Base-by-base conservation (phyloP, 2,113 vertebrate species). In the Apodemus sylvaticus region DNA sequence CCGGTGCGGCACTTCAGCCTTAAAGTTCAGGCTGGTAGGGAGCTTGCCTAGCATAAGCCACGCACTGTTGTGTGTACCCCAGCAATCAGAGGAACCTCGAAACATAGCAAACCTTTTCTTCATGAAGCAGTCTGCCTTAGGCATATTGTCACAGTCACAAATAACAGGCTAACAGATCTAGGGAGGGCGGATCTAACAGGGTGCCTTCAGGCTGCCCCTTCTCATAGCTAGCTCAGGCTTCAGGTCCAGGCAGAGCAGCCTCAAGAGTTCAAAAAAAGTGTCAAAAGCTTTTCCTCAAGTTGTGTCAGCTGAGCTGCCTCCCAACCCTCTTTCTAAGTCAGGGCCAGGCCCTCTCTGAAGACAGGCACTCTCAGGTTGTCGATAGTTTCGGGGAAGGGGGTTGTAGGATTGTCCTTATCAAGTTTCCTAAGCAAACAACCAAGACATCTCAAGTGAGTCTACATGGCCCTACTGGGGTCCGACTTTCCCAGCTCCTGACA, bases 401-500 rank as follows among this genome's bases (percentile, higher is more conserved):
- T 34, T 31, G 29, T 20, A 34, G 77, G 0, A 12, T 31, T 53
- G 39, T 29, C 68, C n/a, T 34, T 7, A 45, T 4, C 14, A n/a
- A 64, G 29, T 66, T 93, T 93, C 34, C 86, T 73, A 70, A 91
- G 62, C 6, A 29, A 86, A 94, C 8, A 20, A 81, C 34, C 29
- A 81, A 73, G 78, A 70, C 55, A 71, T n/a, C 68, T 48, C 19
- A 34, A 58, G 39, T 39, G 62, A 70, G 51, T 62, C 55, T 62
- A 36, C 9, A 19, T 48, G 64, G 83, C 31, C 39, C 42, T 64
- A 45, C 26, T 71, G 39, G 94, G 55, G 76, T 62, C 77, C 58
- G 31, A 14, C 85, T 42, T 89, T 94, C 58, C 89, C 29, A 12
- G 82, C 86, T 71, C 62, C 55, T 58, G 74, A 77, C 91, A 97